These are phyloP conservation scores for Drosophila emarginata DNA, from an alignment of 2,888 invertebrate genomes.

Conservation along the genomic window DNA sequence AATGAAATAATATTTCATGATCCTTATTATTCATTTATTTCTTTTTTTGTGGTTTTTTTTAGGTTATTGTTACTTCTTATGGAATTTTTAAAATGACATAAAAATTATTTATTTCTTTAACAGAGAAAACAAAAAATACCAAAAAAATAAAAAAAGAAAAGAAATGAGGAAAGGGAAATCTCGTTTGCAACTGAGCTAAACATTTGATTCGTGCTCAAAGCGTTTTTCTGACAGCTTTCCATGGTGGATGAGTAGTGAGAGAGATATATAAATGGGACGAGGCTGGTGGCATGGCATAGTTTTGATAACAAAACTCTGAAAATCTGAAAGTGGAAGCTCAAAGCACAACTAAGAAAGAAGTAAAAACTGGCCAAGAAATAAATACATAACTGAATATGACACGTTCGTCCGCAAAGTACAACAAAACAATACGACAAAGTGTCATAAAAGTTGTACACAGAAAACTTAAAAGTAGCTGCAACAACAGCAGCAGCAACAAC, in stretches of 20 bases:
- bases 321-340: slow-evolving; percentile 68
- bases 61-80: too few relatives aligned
- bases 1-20: too few relatives aligned
- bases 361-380: slow-evolving; percentile 37
- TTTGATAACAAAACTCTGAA: slow-evolving; percentile 42
- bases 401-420: slow-evolving; percentile 70
- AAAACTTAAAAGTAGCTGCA: slow-evolving; percentile 72
- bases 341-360: slow-evolving; percentile 48
- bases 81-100: too few relatives aligned
- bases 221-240: slow-evolving; percentile 61
- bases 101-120: too few relatives aligned
- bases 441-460: slow-evolving; percentile 76
- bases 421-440: slow-evolving; percentile 71
- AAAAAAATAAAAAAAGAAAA: background rate
- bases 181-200: slow-evolving; percentile 25
- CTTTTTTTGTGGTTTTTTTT: too few relatives aligned
- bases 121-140: too few relatives aligned
- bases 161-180: slow-evolving; percentile 4
- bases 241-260: background rate
- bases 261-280: background rate
- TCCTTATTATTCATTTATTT: too few relatives aligned
- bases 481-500: slow-evolving; percentile 30
- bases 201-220: slow-evolving; percentile 58
- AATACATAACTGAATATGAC: slow-evolving; percentile 69
- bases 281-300: background rate